Evolutionary conservation across 2,113 vertebrate genomes (phyloP).

Genomic region (Daboia siamensis): DNA sequence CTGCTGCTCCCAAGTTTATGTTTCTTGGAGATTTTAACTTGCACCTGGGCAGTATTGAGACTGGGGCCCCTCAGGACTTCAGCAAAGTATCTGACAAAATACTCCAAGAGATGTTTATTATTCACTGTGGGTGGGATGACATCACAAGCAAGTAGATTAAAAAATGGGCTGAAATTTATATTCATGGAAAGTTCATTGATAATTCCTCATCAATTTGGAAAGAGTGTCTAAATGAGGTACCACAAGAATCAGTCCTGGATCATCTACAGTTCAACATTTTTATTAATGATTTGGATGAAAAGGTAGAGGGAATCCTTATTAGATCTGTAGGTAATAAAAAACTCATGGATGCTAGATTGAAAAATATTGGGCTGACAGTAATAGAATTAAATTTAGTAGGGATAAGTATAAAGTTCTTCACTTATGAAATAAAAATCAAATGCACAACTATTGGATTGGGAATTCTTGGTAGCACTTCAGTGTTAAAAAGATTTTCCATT

Average conservation of each 20-base stretch:
- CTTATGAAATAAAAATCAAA: background rate
- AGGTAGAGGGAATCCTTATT: background rate
- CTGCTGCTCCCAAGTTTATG: background rate
- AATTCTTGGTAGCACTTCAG: background rate
- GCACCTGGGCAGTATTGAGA: background rate
- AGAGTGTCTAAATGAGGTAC: background rate
- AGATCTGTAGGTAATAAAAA: background rate
- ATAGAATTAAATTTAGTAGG: background rate
- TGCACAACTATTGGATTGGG: background rate
- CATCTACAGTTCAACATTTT: background rate
- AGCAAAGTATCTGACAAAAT: background rate
- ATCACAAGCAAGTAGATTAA: background rate
- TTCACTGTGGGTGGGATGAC: background rate
- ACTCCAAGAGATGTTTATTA: background rate
- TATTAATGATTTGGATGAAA: background rate
- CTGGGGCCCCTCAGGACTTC: background rate
- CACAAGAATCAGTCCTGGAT: background rate
- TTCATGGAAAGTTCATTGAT: background rate
- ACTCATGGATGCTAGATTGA: background rate
- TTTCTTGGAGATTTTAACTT: background rate
- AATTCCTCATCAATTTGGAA: background rate
- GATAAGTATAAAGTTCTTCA: background rate
- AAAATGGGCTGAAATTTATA: background rate
- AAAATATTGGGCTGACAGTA: background rate
- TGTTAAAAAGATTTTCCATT: background rate